phyloP scores from a whole-genome alignment of 2,888 invertebrate genomes.

The Drosophila subquinaria region DNA sequence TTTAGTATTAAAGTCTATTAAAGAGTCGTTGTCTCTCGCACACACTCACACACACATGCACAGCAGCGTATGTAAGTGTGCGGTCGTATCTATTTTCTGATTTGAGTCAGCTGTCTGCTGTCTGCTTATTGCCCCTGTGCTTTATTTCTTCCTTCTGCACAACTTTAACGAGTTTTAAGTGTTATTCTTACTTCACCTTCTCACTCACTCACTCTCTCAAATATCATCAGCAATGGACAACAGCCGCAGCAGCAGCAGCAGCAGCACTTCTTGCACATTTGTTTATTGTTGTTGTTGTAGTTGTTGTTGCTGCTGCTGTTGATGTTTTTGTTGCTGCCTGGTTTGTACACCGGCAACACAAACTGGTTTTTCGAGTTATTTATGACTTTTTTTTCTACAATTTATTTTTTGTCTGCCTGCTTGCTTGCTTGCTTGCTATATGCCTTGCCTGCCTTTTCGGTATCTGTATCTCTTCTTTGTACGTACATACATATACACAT shows the following conservation, averaged over 20 bases:
- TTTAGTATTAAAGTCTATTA: constrained; percentile 31
- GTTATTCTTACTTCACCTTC: constrained; percentile 67
- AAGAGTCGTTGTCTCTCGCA: constrained; percentile 32
- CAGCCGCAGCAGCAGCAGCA: constrained; percentile 1
- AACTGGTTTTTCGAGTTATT: constrained; percentile 82
- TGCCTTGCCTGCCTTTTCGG: constrained; percentile 56
- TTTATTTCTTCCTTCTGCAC: constrained; percentile 71
- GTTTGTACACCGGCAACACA: constrained; percentile 80
- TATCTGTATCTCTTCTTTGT: constrained; percentile 62
- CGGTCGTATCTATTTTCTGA: constrained; percentile 52
- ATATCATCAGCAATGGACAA: constrained; percentile 11
- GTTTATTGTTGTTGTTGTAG: constrained; percentile 61
- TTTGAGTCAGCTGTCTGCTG: constrained; percentile 69
- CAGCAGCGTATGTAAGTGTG: constrained; percentile 4
- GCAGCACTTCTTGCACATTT: constrained; percentile 75
- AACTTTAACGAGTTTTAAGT: constrained; percentile 77
- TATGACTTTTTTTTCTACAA: constrained; percentile 76
- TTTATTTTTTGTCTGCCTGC: constrained; percentile 67
- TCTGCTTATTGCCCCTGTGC: constrained; percentile 44
- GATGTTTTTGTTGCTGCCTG: constrained; percentile 43
- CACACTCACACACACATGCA: constrained; percentile 8
- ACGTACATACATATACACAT: constrained; percentile 3
- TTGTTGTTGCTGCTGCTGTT: constrained; percentile 36
- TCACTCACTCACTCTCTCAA: constrained; percentile 10
- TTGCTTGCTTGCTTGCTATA: constrained; percentile 16